Conservation (phyloP, 2,113 vertebrate genomes). For the Macrotus californicus region DNA sequence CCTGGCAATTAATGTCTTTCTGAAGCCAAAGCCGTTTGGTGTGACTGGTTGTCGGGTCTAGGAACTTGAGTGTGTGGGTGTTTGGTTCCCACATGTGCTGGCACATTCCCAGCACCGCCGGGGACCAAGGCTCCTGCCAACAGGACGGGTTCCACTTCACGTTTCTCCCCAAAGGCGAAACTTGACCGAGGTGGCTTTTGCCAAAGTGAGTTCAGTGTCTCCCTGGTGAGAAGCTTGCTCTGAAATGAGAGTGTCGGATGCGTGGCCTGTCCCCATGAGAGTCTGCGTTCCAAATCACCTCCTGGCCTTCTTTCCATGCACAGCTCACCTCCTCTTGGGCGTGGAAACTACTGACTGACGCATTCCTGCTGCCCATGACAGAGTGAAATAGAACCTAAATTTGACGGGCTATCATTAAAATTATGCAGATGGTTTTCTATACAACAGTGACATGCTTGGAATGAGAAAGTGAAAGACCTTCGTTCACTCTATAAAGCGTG, state of each 20-base stretch:
- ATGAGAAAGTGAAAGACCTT: neutral
- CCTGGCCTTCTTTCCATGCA: neutral
- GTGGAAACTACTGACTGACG: neutral
- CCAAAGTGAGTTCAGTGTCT: neutral
- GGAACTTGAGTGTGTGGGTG: no score
- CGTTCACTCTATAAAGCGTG: neutral
- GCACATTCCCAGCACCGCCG: no score
- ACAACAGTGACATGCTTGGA: neutral
- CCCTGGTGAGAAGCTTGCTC: neutral
- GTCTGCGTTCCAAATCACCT: neutral
- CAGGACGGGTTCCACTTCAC: neutral
- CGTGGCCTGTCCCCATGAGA: neutral
- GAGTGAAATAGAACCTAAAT: neutral
- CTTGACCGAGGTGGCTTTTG: neutral
- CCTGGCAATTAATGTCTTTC: neutral
- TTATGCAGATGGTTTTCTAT: neutral
- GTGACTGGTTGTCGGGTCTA: neutral
- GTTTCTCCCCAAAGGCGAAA: neutral
- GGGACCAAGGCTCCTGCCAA: neutral
- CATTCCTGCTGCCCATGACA: neutral
- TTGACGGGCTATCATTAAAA: neutral
- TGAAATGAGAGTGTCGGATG: neutral
- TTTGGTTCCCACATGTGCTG: no score
- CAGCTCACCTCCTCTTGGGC: neutral
- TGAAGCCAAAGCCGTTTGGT: neutral